Conservation (phyloP, 2,888 invertebrate genomes). For the Tridacna crocea region DNA sequence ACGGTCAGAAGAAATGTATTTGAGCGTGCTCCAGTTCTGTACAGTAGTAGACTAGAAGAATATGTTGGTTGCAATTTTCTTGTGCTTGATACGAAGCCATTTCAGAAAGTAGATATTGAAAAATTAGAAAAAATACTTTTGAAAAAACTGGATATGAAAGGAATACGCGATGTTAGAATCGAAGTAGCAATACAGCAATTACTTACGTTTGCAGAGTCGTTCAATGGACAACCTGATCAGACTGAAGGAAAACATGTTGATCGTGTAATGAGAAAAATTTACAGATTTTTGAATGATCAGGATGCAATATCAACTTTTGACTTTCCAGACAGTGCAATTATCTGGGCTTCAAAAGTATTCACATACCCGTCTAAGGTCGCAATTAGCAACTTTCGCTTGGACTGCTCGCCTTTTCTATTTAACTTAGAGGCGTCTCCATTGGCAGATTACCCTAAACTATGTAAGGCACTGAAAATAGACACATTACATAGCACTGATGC, state of each 20-base stretch:
- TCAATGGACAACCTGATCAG: neutral
- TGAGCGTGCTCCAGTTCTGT: neutral
- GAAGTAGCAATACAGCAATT: slow-evolving; percentile 1
- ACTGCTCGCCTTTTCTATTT: slow-evolving; percentile 23
- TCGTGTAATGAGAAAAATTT: neutral
- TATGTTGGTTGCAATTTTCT: slow-evolving; percentile 2
- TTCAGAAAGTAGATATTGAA: neutral
- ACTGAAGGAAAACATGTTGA: neutral
- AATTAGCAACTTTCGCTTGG: neutral
- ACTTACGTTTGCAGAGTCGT: neutral
- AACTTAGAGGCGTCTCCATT: slow-evolving; percentile 11
- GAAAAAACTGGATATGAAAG: neutral
- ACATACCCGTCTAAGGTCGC: neutral
- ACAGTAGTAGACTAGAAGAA: slow-evolving; percentile 1
- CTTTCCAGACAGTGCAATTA: neutral
- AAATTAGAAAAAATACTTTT: neutral
- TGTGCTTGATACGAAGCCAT: slow-evolving; percentile 4
- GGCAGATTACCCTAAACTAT: neutral
- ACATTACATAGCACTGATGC: neutral
- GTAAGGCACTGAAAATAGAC: neutral
- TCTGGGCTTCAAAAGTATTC: slow-evolving; percentile 1
- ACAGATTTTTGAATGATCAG: slow-evolving; percentile 12
- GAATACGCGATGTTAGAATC: neutral
- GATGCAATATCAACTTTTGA: neutral
- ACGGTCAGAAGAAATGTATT: neutral